Evolutionary conservation across 1,140 invertebrate species (phyloP), one percentile per base, ranked within the genome.

Genomic region (Sarcophaga bullata): DNA sequence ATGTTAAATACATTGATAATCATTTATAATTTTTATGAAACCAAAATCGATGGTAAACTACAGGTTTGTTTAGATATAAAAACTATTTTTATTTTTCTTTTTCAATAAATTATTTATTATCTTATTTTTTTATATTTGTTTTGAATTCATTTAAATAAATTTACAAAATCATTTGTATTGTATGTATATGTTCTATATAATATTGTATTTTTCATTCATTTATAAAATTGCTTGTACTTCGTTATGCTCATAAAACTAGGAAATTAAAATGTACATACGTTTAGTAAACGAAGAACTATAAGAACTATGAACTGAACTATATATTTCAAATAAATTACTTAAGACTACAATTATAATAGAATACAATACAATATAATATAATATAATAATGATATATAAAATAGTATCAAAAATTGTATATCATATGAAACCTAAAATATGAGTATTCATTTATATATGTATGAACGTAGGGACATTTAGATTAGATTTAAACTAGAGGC

Each of bases 171-270:
- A 6, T 68, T 9, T 47, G 68, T 62, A 2, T 80, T 52, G 37
- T 81, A 48, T 73, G 73, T 49, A 68, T 80, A 46, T 73, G n/a
- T 81, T 73, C 13, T 15, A 50, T 81, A 73, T 80, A 62, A 54
- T 58, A 80, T 8, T 58, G 50, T 46, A 9, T 80, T 37, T 58
- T 15, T 80, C 10, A 15, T 46, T 80, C 68, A 82, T 82, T 82
- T 82, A 68, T 82, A 75, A 68, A 75, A 50, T 82, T 37, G 72
- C 48, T 82, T 82, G 82, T 82, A 82, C 82, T 82, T 73, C 80
- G 75, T 82, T 80, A 58, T 82, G 82, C 82, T 82, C 82, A 52
- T 80, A 72, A 68, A 47, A 75, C 76, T 48, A 62, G 25, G 52
- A 52, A 50, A 19, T 50, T 50, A 78, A 50, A 50, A n/a, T 52